Evolutionary conservation across 2,113 vertebrate genomes (phyloP), one percentile per base, ranked within the genome.

Genomic region (Phaethornis superciliosus): DNA sequence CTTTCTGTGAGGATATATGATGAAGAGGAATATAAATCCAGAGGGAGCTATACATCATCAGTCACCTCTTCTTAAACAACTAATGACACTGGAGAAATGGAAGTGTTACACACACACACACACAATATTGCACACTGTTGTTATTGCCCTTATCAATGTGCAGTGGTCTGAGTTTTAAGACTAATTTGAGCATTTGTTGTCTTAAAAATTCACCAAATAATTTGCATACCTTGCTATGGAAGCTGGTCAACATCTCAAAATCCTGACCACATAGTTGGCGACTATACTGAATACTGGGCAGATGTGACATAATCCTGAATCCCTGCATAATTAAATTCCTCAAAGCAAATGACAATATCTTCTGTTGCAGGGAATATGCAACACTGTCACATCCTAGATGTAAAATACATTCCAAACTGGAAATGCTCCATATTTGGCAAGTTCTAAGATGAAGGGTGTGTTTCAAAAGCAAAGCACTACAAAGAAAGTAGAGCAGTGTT

Each of bases 151-250:
- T 58, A 80, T 93, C 91, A 63, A 59, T 20, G 51, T 9, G 35
- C 27, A 49, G 8, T 1, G 1, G 11, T 91, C 88, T 75, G 69
- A 58, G 54, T 89, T 96, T 94, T 87, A 88, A 42, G 85, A 40
- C 62, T 11, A 8, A 60, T 40, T n/a, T 42, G 88, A 91, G 54
- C 56, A 68, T 19, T n/a, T 3, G 14, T 80, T 88, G 40, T 86
- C 93, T 89, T 86, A 91, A 95, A 93, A 94, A 85, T 54, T 79
- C 83, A 94, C 62, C 11, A 81, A 93, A 60, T 72, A 64, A 70
- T 12, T 54, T 81, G 67, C 59, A 15, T 42, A 85, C 72, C 69
- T 90, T 88, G 77, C 78, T 27, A 55, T 19, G 18, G 85, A 91
- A 76, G 21, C n/a, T 47, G 16, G 9, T 15, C 49, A 49, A 19